Evolutionary conservation across 1,140 invertebrate species (phyloP).

Genomic region (Phthorimaea operculella): DNA sequence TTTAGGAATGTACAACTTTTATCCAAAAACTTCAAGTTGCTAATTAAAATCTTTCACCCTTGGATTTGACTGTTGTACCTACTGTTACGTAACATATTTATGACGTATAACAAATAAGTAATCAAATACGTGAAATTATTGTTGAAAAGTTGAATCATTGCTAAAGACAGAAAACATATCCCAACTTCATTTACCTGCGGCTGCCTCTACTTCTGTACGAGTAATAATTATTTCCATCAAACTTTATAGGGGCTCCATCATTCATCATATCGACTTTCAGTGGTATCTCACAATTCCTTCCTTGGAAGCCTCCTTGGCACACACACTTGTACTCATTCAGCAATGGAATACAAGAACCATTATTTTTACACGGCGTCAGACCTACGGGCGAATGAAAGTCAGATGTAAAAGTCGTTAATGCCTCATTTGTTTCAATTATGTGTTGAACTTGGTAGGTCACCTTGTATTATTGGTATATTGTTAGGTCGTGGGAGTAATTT

Average conservation of each 20-base stretch:
- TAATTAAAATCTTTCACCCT: too few species aligned
- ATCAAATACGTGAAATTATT: too few species aligned
- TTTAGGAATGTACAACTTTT: background rate
- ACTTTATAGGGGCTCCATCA: slow-evolving; percentile 58
- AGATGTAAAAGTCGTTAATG: background rate
- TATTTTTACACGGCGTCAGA: slow-evolving; percentile 73
- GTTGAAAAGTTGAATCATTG: too few species aligned
- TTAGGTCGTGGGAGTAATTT: too few species aligned
- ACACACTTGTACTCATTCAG: slow-evolving; percentile 67
- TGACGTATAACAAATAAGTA: too few species aligned
- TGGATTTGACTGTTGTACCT: too few species aligned
- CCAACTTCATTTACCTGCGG: slow-evolving; percentile 46
- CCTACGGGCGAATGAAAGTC: slow-evolving; percentile 22
- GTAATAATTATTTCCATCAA: slow-evolving; percentile 65
- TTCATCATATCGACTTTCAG: slow-evolving; percentile 58
- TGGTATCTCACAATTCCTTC: slow-evolving; percentile 63
- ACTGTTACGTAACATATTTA: too few species aligned
- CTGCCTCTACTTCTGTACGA: slow-evolving; percentile 63
- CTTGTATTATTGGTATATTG: too few species aligned
- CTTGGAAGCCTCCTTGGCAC: slow-evolving; percentile 57
- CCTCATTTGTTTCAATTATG: too few species aligned
- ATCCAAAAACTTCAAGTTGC: too few species aligned
- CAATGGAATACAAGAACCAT: slow-evolving; percentile 73
- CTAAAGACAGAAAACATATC: too few species aligned
- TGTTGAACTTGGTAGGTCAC: too few species aligned